Conservation (phyloP, 2,113 vertebrate genomes). For the Oxygymnocypris stewartii region DNA sequence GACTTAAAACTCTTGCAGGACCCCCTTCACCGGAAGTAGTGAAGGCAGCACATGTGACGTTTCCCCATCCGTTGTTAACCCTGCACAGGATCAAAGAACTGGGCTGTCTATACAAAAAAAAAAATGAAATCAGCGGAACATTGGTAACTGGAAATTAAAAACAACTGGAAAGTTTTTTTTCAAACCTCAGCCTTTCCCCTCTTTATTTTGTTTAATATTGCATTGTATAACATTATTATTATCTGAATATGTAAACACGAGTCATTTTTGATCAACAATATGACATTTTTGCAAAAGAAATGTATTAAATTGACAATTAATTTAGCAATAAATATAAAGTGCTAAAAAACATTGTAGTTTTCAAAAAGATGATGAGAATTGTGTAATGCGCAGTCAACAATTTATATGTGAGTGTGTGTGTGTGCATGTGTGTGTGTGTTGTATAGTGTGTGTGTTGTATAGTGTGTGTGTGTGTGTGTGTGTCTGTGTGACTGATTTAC, state of each 20-base stretch:
- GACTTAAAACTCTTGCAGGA: not conserved
- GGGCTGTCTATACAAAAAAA: not conserved
- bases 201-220: not conserved
- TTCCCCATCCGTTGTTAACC: conserved; percentile 37
- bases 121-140: not conserved
- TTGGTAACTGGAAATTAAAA: not conserved
- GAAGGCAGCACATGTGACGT: conserved; percentile 35
- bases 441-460: too few relatives aligned
- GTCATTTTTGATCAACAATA: not conserved
- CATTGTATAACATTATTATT: not conserved
- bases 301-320: not conserved
- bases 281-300: not conserved
- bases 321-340: not conserved
- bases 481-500: not conserved
- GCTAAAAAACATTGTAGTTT: not conserved
- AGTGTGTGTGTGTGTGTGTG: too few relatives aligned
- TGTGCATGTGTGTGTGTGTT: too few relatives aligned
- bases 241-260: not conserved
- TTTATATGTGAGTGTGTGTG: too few relatives aligned
- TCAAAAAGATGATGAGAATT: not conserved
- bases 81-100: not conserved
- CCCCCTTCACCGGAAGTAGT: conserved; percentile 41
- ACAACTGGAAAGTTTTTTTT: too few relatives aligned
- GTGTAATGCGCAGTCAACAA: too few relatives aligned
- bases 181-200: not conserved